These are phyloP conservation scores for Eurytoma californica DNA, from an alignment of 2,888 invertebrate genomes.

Conservation along the genomic window DNA sequence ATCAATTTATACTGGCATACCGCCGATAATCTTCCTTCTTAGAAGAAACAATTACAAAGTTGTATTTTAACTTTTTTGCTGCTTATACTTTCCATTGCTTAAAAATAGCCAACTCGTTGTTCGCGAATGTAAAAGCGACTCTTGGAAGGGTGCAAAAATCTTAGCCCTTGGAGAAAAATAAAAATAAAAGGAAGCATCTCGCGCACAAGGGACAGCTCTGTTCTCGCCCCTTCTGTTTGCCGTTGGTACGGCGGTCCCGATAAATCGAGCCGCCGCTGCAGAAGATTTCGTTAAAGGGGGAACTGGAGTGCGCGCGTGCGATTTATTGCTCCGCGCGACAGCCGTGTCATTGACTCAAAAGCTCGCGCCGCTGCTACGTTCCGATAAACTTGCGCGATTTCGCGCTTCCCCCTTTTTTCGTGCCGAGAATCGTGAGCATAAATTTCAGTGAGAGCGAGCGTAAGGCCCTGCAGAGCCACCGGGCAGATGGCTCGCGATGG, in stretches of 20 bases:
- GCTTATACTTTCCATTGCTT: no score
- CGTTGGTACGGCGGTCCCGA: not conserved
- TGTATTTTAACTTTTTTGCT: no score
- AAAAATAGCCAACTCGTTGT: no score
- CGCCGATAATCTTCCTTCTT: no score
- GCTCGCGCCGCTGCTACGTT: not conserved
- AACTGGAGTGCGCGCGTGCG: slow-evolving; percentile 6
- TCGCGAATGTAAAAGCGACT: no score
- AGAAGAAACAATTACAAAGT: no score
- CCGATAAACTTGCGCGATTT: not conserved
- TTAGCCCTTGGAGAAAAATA: not conserved
- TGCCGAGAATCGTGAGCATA: not conserved
- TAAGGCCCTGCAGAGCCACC: slow-evolving; percentile 53
- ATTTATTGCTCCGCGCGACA: not conserved
- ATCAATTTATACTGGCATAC: no score
- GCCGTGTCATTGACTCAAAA: slow-evolving; percentile 36
- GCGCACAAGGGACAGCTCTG: slow-evolving; percentile 17
- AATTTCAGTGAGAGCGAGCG: slow-evolving; percentile 23
- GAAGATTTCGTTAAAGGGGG: not conserved
- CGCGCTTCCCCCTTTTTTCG: not conserved
- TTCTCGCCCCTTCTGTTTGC: slow-evolving; percentile 26
- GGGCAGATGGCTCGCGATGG: slow-evolving; percentile 64
- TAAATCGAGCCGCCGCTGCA: not conserved
- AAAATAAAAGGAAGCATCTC: not conserved
- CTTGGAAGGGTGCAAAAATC: no score